Percentiles rank a stretch among this genome's conserved stretches.
Conservation (phyloP, 2,888 invertebrate genomes). For the Sinotaia quadrata region DNA sequence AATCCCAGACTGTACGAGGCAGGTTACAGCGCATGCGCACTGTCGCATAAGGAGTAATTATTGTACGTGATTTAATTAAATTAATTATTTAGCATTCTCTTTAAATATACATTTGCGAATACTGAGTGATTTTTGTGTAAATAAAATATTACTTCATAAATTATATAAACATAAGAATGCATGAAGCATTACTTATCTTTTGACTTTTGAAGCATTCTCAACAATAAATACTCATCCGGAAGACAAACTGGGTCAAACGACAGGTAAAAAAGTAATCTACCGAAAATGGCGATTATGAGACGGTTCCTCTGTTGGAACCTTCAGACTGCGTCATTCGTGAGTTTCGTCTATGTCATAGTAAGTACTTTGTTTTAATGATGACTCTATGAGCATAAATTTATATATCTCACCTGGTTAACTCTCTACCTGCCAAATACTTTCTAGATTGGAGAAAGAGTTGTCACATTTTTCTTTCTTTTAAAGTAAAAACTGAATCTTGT, state of each 20-base stretch:
- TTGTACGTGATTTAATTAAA: too few species aligned
- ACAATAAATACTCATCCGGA: slow-evolving; percentile 16
- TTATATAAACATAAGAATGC: not conserved
- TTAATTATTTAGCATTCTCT: too few species aligned
- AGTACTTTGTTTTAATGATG: slow-evolving; percentile 34
- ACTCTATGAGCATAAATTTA: too few species aligned
- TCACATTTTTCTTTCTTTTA: too few species aligned
- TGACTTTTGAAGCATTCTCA: not conserved
- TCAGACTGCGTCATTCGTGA: slow-evolving; percentile 52
- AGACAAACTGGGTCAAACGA: slow-evolving; percentile 8
- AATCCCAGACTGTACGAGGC: too few species aligned
- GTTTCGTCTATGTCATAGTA: slow-evolving; percentile 51
- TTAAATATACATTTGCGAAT: not conserved
- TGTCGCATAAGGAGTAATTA: too few species aligned
- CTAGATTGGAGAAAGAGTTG: too few species aligned
- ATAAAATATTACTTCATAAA: not conserved
- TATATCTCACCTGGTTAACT: too few species aligned
- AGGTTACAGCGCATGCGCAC: too few species aligned
- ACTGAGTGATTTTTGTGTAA: not conserved
- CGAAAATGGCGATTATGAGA: slow-evolving; percentile 60
- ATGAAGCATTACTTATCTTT: not conserved
- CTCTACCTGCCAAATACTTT: too few species aligned
- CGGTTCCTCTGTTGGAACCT: slow-evolving; percentile 62
- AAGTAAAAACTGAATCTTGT: too few species aligned
- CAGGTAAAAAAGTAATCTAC: slow-evolving; percentile 4